Conservation (phyloP, 2,113 vertebrate species). For the Rynchops niger region DNA sequence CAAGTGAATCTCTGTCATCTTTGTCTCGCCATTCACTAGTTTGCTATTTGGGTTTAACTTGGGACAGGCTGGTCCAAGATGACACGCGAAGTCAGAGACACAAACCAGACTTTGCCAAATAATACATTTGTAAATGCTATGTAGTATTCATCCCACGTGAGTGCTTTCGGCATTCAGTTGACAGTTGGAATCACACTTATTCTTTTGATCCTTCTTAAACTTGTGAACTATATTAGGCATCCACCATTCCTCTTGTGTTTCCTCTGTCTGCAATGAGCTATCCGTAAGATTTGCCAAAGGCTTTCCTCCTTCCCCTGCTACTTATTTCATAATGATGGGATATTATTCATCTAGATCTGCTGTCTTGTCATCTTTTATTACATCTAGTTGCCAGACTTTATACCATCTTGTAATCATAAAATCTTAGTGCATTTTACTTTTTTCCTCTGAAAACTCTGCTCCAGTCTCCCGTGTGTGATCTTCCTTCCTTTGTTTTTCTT, state of each 20-base stretch:
- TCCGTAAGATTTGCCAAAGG: conserved; percentile 8
- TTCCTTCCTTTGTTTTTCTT: neutral
- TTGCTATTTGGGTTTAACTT: neutral
- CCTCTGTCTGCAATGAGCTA: neutral
- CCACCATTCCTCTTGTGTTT: neutral
- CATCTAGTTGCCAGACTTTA: neutral
- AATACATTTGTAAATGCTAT: neutral
- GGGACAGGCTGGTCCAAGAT: neutral
- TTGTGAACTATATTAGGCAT: neutral
- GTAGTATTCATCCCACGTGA: neutral
- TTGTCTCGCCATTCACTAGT: neutral
- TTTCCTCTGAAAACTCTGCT: neutral
- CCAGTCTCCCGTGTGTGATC: neutral
- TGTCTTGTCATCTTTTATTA: conserved; percentile 48
- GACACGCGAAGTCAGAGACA: neutral
- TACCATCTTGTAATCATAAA: neutral
- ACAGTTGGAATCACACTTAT: neutral
- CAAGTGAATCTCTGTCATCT: neutral
- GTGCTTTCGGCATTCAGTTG: neutral
- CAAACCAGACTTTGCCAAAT: neutral
- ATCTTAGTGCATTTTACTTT: conserved; percentile 3
- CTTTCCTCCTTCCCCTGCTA: conserved; percentile 21
- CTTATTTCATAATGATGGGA: conserved; percentile 20
- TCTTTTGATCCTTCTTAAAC: conserved; percentile 9
- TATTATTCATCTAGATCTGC: conserved; percentile 21